Evolutionary conservation across 2,888 invertebrate genomes (phyloP).

Genomic region (Metalampra italica): DNA sequence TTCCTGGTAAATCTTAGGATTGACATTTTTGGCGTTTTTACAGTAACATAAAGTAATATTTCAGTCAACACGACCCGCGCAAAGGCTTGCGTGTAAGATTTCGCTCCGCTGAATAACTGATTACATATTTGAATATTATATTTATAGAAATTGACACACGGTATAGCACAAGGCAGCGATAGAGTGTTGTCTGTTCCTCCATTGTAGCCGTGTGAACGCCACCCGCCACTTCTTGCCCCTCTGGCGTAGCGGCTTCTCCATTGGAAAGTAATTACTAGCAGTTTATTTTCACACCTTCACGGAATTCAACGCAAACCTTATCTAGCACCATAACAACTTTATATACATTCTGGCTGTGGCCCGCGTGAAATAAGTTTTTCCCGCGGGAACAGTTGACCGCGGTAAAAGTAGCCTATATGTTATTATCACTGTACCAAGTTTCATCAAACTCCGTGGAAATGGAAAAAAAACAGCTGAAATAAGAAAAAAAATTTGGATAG

Average conservation of each 20-base stretch:
- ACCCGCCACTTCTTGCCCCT: slow-evolving; percentile 15
- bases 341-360: no score
- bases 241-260: slow-evolving; percentile 24
- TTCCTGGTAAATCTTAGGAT: no score
- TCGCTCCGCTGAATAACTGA: slow-evolving; percentile 48
- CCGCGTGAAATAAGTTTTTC: no score
- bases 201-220: slow-evolving; percentile 25
- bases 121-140: slow-evolving; percentile 38
- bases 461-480: no score
- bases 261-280: slow-evolving; percentile 26
- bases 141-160: slow-evolving; percentile 24
- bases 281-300: slow-evolving; percentile 6
- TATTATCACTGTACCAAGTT: no score
- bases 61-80: slow-evolving; percentile 53
- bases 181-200: slow-evolving; percentile 12
- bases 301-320: no score
- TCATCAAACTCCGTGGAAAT: no score
- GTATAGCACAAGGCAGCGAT: slow-evolving; percentile 49
- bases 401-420: no score
- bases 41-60: slow-evolving; percentile 31
- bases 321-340: no score
- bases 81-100: slow-evolving; percentile 54
- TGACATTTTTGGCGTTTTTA: no score
- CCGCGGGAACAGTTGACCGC: no score
- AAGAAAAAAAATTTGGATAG: no score